Evolutionary conservation across 2,113 vertebrate genomes (phyloP).

Genomic region (Cygnus buccinator): DNA sequence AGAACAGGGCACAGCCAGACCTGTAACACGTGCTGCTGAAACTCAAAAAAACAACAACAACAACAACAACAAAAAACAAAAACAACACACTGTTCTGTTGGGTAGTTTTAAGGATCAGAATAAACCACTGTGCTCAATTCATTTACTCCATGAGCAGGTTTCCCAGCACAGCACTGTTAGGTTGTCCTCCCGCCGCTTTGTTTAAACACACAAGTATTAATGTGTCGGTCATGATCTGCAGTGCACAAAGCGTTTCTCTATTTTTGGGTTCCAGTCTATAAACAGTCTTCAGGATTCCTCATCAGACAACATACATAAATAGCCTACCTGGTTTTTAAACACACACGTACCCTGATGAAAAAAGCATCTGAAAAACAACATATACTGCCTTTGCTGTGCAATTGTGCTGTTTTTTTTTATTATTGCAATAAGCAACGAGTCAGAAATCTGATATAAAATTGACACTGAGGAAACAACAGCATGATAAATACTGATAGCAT

Average conservation of each 20-base stretch:
- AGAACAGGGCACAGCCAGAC: not conserved
- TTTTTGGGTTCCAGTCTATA: not conserved
- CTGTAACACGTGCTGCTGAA: not conserved
- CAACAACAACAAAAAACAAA: not conserved
- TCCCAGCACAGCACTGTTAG: not conserved
- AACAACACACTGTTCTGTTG: not conserved
- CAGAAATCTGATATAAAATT: not conserved
- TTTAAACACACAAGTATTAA: not conserved
- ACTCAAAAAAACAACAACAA: not conserved
- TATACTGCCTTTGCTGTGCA: not conserved
- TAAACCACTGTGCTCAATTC: not conserved
- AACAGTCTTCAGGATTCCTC: not conserved
- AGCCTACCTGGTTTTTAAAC: not conserved
- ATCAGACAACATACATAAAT: not conserved
- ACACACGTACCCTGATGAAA: not conserved
- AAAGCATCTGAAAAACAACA: not conserved
- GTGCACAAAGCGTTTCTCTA: not conserved
- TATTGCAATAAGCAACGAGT: not conserved
- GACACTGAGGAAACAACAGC: not conserved
- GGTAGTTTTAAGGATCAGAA: not conserved
- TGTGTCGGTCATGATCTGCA: not conserved
- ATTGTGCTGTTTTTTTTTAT: not conserved
- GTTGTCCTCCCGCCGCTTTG: not conserved
- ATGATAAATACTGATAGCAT: not conserved
- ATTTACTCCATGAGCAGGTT: not conserved